Base-by-base conservation (phyloP, 2,888 invertebrate species). In the Protonemura montana region DNA sequence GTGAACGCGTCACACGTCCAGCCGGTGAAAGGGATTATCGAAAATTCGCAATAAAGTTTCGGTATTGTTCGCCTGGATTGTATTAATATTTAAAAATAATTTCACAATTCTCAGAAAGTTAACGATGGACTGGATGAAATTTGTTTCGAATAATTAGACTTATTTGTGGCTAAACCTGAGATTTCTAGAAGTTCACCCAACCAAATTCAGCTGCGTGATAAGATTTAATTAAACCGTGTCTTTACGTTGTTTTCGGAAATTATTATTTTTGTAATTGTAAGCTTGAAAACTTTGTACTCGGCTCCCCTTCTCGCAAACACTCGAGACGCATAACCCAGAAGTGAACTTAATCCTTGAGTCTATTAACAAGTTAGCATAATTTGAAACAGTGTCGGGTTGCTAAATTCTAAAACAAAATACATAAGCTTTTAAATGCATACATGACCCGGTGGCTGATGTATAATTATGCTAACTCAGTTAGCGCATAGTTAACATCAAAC, bases 281-380 rank as follows among this genome's bases (percentile, higher is more conserved):
- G 59, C 59, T 59, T 59, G 21, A 13, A 59, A 59, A 59, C 59
- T 59, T 59, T 59, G 59, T 59, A 10, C 59, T 59, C 59, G 21
- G 59, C 13, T 1, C 21, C 3, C 21, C 59, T 59, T 21, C 59
- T 59, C 21, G n/a, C n/a, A n/a, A n/a, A 59, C 59, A 59, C 59
- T 59, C 59, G 59, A 59, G 59, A 59, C 7, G 59, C 59, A 21
- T 59, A 59, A 35, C 59, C 59, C 2, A 59, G 59, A 35, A 59
- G 59, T 21, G 59, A 59, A 59, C 59, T 21, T 59, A 59, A 59
- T 59, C 59, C 59, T 21, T 59, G 16, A 59, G 59, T 59, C 59
- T 59, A 59, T 59, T 59, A 59, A 59, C 59, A 59, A 59, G 59
- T 59, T 59, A 59, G 59, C 59, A 59, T 59, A 59, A 59, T 59